These are phyloP conservation scores for Chaenocephalus aceratus DNA, from an alignment of 2,113 vertebrate genomes.

Conservation along the genomic window DNA sequence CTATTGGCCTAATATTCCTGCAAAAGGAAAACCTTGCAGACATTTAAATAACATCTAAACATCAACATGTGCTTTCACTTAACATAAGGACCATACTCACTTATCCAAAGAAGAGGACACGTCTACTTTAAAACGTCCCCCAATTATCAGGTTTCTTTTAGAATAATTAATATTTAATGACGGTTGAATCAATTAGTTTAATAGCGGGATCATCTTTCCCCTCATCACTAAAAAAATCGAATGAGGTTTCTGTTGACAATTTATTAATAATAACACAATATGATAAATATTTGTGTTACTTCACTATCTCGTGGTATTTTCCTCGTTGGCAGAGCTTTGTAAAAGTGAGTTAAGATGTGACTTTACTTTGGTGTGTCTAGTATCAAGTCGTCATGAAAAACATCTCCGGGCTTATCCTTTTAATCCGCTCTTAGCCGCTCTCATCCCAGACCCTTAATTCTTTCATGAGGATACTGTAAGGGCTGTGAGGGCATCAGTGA, in stretches of 20 bases:
- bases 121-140: background rate
- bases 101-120: background rate
- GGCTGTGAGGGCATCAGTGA: constrained; percentile 26
- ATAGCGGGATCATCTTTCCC: constrained; percentile 28
- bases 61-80: no score
- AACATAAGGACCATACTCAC: background rate
- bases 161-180: constrained; percentile 51
- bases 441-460: constrained; percentile 73
- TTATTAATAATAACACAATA: constrained; percentile 6
- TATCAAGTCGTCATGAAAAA: constrained; percentile 71
- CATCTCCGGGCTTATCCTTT: constrained; percentile 75
- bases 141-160: constrained; percentile 50
- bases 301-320: constrained; percentile 22
- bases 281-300: background rate
- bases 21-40: background rate
- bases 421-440: constrained; percentile 78
- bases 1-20: background rate
- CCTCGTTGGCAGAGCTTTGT: constrained; percentile 12
- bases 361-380: constrained; percentile 64
- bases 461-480: constrained; percentile 52
- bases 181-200: constrained; percentile 33
- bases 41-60: no score
- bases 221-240: constrained; percentile 19
- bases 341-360: constrained; percentile 55
- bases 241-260: constrained; percentile 31